Base-by-base conservation (phyloP, 2,888 invertebrate genomes). In the Merodon equestris region DNA sequence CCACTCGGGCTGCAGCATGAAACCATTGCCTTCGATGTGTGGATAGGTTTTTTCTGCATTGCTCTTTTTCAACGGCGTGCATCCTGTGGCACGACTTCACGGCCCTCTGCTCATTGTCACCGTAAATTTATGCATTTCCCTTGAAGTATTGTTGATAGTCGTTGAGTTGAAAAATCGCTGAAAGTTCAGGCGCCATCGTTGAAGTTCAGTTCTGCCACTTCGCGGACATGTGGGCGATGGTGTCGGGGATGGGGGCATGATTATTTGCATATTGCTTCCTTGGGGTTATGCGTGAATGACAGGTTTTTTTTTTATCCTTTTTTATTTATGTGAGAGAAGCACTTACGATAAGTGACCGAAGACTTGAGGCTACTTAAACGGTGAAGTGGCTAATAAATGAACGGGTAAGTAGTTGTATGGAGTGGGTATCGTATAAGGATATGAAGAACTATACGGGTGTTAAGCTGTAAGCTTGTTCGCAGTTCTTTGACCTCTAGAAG, bases 111-210 rank as follows among this genome's bases (percentile, higher is more conserved):
- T 51, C 63, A 54, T 64, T 79, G 74, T 74, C 79, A 74, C 68
- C 63, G 58, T 45, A 60, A 79, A 79, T 79, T 74, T 79, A 79
- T 79, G 79, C 79, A 79, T 74, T 79, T 79, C 71, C 68, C 79
- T 64, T 79, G 68, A 74, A 64, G 79, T 60, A 79, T 79, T 64
- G 79, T 74, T 45, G 54, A 74, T 54, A 64, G 54, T 50, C 45
- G 74, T 68, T 74, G 77, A 79, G 68, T 68, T 68, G 77, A 57
- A 42, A 79, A 79, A 74, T 64, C 60, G 48, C 60, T 79, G 48
- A 61, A 73, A 74, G 51, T 48, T 15, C 34, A 58, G 70, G 77
- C 68, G 63, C 63, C 67, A 68, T 42, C 19, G 36, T 3, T 19
- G 57, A 0, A 13, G n/a, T 47, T 19, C 27, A 42, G 12, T 15